Conservation (phyloP, 2,888 invertebrate genomes). For the Diloba caeruleocephala region DNA sequence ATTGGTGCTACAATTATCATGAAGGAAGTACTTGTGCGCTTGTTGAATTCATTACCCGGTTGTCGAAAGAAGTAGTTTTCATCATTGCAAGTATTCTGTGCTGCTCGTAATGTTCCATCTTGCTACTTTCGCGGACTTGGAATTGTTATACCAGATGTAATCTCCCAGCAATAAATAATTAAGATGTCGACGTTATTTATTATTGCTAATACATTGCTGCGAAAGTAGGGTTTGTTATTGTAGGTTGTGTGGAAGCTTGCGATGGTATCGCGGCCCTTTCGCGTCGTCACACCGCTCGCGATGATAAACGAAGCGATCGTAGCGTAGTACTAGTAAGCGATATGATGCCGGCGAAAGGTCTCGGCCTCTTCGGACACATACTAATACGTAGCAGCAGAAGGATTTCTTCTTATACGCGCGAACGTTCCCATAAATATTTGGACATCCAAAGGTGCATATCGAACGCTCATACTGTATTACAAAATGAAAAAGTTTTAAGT, state of each 20-base stretch:
- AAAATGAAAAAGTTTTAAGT: too few relatives aligned
- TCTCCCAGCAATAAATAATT: conserved; percentile 11
- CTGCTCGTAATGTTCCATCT: conserved; percentile 4
- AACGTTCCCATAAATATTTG: too few relatives aligned
- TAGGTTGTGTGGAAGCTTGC: neutral
- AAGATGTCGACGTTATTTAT: conserved; percentile 2
- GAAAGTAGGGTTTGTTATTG: conserved; percentile 3
- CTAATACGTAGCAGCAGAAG: too few relatives aligned
- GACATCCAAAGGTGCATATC: too few relatives aligned
- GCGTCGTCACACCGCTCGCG: conserved; percentile 1
- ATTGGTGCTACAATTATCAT: conserved; percentile 4
- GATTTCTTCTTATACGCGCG: too few relatives aligned
- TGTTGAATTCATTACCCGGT: conserved; percentile 8
- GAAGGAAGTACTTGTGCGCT: conserved; percentile 5
- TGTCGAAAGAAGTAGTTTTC: conserved; percentile 10
- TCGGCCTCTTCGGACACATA: neutral
- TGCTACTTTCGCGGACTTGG: neutral
- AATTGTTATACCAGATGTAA: conserved; percentile 10
- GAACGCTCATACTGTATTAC: too few relatives aligned
- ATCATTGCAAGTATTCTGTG: conserved; percentile 7
- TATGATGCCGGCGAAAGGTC: conserved; percentile 11
- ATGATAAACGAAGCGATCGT: conserved; percentile 14
- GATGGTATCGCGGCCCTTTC: conserved; percentile 15
- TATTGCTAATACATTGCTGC: conserved; percentile 1
- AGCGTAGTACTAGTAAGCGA: conserved; percentile 15